Conservation (phyloP, 2,797 vertebrate genomes). For the Acanthurus tractus region DNA sequence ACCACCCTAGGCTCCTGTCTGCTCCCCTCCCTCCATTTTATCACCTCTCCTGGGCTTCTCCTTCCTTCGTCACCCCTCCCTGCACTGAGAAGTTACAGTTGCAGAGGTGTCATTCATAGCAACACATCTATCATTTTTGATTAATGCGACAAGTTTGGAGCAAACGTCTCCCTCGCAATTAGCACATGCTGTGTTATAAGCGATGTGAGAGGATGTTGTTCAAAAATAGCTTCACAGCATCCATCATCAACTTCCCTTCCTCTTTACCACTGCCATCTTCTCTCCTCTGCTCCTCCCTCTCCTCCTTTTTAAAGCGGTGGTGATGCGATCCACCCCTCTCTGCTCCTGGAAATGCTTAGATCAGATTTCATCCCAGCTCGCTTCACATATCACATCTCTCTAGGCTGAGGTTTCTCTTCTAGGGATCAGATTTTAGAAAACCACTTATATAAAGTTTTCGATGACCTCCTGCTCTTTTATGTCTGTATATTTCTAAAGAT, state of each 20-base stretch:
- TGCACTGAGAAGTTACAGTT: neutral
- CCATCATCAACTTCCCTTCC: slow-evolving; percentile 23
- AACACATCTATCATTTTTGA: neutral
- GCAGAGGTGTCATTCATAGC: slow-evolving; percentile 1
- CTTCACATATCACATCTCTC: slow-evolving; percentile 36
- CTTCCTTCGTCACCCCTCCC: too few species aligned
- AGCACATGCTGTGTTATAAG: neutral
- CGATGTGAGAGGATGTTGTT: neutral
- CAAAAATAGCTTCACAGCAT: slow-evolving; percentile 23
- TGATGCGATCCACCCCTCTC: slow-evolving; percentile 51
- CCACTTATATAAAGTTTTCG: slow-evolving; percentile 1
- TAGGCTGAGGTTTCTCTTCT: slow-evolving; percentile 14
- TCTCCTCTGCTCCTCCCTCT: slow-evolving; percentile 30
- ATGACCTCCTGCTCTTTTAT: slow-evolving; percentile 4
- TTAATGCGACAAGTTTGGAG: neutral
- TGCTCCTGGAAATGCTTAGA: slow-evolving; percentile 45
- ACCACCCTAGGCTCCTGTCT: slow-evolving; percentile 1
- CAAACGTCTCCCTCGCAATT: neutral
- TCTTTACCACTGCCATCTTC: slow-evolving; percentile 17
- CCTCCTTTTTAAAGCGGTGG: slow-evolving; percentile 39
- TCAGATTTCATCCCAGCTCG: slow-evolving; percentile 55
- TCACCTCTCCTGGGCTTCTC: slow-evolving; percentile 2
- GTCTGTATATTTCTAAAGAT: slow-evolving; percentile 17
- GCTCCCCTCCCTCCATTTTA: slow-evolving; percentile 25
- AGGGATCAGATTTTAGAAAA: slow-evolving; percentile 31